These are phyloP conservation scores for Myotis davidii DNA, from an alignment of 2,113 vertebrate genomes.

Conservation along the genomic window DNA sequence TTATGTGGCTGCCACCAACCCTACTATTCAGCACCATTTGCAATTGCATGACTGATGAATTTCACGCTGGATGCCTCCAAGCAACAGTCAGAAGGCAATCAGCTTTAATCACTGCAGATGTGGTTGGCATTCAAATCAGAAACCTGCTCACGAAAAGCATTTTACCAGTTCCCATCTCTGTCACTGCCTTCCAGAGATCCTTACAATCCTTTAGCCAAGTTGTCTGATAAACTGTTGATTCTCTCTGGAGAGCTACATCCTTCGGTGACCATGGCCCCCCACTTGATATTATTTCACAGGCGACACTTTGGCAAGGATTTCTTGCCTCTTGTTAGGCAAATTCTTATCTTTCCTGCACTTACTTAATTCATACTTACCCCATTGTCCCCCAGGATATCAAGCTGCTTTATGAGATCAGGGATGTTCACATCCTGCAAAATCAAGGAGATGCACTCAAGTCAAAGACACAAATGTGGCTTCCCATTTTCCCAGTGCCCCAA, in stretches of 20 bases:
- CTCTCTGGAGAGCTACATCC: neutral
- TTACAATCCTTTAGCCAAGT: neutral
- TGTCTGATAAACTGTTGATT: neutral
- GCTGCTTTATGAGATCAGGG: conserved; percentile 98
- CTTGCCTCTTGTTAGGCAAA: neutral
- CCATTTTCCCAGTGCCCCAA: neutral
- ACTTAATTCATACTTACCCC: conserved; percentile 89
- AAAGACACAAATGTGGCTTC: neutral
- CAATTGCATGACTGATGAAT: conserved; percentile 53
- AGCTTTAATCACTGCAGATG: conserved; percentile 60
- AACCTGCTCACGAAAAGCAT: neutral
- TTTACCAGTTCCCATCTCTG: neutral
- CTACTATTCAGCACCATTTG: conserved; percentile 46
- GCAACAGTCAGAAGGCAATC: conserved; percentile 56
- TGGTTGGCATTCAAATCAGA: neutral
- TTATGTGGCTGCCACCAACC: conserved; percentile 44
- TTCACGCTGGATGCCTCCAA: conserved; percentile 36
- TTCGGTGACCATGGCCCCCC: neutral
- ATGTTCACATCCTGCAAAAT: conserved; percentile 95
- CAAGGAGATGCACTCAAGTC: conserved; percentile 22
- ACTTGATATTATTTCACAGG: neutral
- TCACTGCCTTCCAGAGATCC: neutral
- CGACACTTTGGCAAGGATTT: neutral
- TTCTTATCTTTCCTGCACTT: neutral
- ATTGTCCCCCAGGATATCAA: conserved; percentile 98